Evolutionary conservation across 2,797 vertebrate genomes (phyloP), one percentile per base, ranked within the genome.

Genomic region (Chaetophractus vellerosus): DNA sequence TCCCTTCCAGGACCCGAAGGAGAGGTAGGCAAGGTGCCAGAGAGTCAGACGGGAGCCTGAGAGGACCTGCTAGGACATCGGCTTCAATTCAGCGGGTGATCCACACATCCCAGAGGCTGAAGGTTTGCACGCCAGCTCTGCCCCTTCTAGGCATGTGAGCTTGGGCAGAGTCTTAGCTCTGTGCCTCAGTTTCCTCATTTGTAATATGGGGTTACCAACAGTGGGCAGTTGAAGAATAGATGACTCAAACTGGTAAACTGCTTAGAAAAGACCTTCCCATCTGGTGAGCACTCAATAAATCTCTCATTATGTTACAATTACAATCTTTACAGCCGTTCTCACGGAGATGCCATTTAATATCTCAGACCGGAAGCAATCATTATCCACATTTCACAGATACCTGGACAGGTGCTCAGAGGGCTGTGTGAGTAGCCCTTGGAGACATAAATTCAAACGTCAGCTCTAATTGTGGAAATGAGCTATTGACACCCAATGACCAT

Each of bases 131-230:
- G 41, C 59, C 45, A 6, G 15, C 50, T 8, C 52, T 52, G 38
- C 45, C 36, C 2, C 33, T 18, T 5, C 48, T 36, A 2, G n/a
- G 21, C 59, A 61, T 12, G 21, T 63, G 57, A 84, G 55, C 57
- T 76, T 28, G 9, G 61, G 36, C n/a, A 41, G 50, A 16, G 28
- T 31, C 9, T 76, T 61, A 38, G 0, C 8, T 28, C 11, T 0
- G 15, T 75, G 90, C 84, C 88, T 92, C 90, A 36, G 88, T 91
- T 88, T 88, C 79, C 38, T 10, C 50, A 28, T 8, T 50, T 74
- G 68, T 74, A 16, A 11, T 24, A 2, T 6, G 16, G 23, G 36
- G 66, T 41, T 76, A 6, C 48, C 31, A 14, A 4, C 6, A 63
- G 6, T 4, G 14, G n/a, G 23, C 18, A 4, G 16, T 38, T 33